These are phyloP conservation scores for Xestia sexstrigata DNA, from an alignment of 2,888 invertebrate genomes.

Conservation along the genomic window DNA sequence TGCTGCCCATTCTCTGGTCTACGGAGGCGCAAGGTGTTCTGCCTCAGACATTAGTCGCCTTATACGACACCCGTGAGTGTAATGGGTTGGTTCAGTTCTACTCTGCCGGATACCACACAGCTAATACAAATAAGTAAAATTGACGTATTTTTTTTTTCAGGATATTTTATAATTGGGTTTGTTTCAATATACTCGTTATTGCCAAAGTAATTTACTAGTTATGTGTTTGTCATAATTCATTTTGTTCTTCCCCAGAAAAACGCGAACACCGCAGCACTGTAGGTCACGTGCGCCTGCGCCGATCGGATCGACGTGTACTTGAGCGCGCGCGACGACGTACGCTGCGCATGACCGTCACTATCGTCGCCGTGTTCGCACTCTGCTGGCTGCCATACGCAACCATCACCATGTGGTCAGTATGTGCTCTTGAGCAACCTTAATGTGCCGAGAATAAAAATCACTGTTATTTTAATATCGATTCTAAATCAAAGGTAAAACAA, in stretches of 20 bases:
- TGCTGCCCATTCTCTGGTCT: too few species aligned
- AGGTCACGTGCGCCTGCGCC: constrained; percentile 90
- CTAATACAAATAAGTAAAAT: not conserved
- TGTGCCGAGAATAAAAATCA: not conserved
- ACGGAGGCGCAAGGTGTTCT: too few species aligned
- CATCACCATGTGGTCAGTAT: constrained; percentile 93
- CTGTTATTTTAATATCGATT: not conserved
- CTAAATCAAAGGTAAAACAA: not conserved
- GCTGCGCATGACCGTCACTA: constrained; percentile 94
- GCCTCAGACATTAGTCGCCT: too few species aligned
- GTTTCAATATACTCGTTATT: not conserved
- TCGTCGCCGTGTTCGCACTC: constrained; percentile 93
- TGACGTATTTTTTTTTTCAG: not conserved
- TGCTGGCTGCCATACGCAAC: constrained; percentile 95
- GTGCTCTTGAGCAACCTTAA: not conserved
- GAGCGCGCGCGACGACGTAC: constrained; percentile 93
- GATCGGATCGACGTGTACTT: constrained; percentile 92
- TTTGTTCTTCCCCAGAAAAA: constrained; percentile 70
- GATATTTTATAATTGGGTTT: not conserved
- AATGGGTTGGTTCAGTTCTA: too few species aligned
- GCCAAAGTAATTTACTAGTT: not conserved
- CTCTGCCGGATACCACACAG: too few species aligned
- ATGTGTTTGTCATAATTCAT: not conserved
- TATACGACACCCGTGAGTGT: too few species aligned
- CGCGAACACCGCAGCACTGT: constrained; percentile 69